These are phyloP conservation scores for Torymus aiolomorphi DNA, from an alignment of 2,888 invertebrate species.

Conservation along the genomic window DNA sequence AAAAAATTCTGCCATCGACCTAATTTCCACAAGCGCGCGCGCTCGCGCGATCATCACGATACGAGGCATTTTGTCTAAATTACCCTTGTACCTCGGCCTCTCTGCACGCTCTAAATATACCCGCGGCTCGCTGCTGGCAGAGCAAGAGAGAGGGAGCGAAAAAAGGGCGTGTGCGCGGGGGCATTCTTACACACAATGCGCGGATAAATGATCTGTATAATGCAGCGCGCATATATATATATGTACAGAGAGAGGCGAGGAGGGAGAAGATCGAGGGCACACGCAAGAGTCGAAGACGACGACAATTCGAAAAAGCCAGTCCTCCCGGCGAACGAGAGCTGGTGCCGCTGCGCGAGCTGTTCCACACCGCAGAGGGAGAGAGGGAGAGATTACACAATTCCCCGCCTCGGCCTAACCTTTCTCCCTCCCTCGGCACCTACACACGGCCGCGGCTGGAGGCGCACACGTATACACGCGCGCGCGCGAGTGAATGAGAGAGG, in stretches of 20 bases:
- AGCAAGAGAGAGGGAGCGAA: not conserved
- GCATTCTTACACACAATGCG: not conserved
- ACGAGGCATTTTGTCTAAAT: not conserved
- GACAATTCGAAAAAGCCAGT: constrained; percentile 25
- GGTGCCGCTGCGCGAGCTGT: not conserved
- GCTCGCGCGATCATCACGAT: not conserved
- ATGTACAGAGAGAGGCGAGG: not conserved
- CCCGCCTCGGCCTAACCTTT: constrained; percentile 73
- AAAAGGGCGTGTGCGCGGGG: constrained; percentile 22
- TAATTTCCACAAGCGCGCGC: not conserved
- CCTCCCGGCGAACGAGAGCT: constrained; percentile 14
- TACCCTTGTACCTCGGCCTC: not conserved
- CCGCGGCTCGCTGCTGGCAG: no score
- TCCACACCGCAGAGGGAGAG: constrained; percentile 25
- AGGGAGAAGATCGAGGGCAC: no score
- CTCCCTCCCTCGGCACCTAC: constrained; percentile 61
- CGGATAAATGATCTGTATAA: no score
- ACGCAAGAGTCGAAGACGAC: not conserved
- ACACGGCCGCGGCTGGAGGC: constrained; percentile 40
- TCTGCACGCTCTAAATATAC: not conserved
- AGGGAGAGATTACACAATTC: constrained; percentile 69
- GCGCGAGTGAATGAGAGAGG: constrained; percentile 7
- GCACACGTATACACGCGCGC: constrained; percentile 54
- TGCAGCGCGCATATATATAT: not conserved
- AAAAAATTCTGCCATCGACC: constrained; percentile 13